A percentile compares a stretch with the other conserved stretches of the same genome.
These are phyloP conservation scores for Rhynchotus rufescens DNA, from an alignment of 2,797 vertebrate genomes.

Conservation along the genomic window DNA sequence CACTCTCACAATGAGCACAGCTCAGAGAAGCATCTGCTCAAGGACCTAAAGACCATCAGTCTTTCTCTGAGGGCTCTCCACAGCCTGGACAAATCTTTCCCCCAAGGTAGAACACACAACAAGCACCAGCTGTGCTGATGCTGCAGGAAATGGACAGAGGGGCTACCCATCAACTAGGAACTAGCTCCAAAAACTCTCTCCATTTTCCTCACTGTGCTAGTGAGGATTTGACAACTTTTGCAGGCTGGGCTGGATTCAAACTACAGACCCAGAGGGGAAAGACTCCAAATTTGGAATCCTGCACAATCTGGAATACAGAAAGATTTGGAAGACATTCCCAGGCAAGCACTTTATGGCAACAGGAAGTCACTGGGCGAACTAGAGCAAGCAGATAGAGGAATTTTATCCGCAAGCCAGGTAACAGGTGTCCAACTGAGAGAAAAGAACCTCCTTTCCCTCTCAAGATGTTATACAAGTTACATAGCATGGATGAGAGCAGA, in stretches of 20 bases:
- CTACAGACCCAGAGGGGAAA: neutral
- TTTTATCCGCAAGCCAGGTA: neutral
- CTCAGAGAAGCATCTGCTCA: neutral
- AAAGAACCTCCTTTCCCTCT: neutral
- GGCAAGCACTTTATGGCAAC: neutral
- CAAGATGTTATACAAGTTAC: neutral
- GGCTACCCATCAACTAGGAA: neutral
- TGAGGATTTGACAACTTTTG: neutral
- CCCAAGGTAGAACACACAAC: neutral
- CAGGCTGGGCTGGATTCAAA: neutral
- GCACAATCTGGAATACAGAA: neutral
- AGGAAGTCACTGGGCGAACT: neutral
- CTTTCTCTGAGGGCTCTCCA: neutral
- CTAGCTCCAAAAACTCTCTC: neutral
- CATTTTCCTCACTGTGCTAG: neutral
- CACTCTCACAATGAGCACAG: fast-evolving
- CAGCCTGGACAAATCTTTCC: neutral
- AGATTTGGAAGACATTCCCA: neutral
- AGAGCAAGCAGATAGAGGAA: neutral
- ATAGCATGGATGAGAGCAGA: neutral
- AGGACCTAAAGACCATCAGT: neutral
- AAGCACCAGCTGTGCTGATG: neutral
- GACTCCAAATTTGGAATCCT: neutral
- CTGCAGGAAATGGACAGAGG: neutral
- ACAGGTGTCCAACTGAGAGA: neutral